Evolutionary conservation across 1,140 invertebrate genomes (phyloP).

Genomic region (Gryon sp.): DNA sequence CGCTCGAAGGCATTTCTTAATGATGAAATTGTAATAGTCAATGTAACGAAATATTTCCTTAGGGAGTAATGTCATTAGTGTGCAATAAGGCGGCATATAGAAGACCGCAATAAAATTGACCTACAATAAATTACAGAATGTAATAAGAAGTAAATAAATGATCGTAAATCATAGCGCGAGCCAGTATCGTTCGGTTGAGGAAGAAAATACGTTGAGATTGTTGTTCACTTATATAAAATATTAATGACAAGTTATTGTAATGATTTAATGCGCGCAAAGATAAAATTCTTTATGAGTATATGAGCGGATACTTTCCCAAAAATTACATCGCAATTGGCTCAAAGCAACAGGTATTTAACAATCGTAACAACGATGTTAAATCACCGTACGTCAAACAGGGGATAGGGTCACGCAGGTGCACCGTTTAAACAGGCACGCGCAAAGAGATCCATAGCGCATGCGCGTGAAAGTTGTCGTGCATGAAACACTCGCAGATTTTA

Average conservation of each 20-base stretch:
- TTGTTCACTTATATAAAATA: conserved; percentile 38
- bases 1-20: conserved; percentile 34
- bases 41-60: conserved; percentile 22
- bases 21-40: conserved; percentile 40
- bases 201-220: conserved; percentile 14
- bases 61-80: conserved; percentile 49
- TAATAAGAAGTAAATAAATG: conserved; percentile 2
- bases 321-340: conserved; percentile 45
- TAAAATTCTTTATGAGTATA: conserved; percentile 18
- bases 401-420: conserved; percentile 63
- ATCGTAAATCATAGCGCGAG: neutral
- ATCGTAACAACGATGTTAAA: conserved; percentile 62
- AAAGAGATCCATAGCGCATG: conserved; percentile 62
- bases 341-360: conserved; percentile 60
- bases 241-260: conserved; percentile 43
- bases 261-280: conserved; percentile 49
- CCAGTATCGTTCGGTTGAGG: neutral
- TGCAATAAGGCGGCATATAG: conserved; percentile 6
- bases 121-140: conserved; percentile 31
- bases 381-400: conserved; percentile 48
- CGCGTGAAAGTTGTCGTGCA: conserved; percentile 62
- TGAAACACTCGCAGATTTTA: conserved; percentile 50
- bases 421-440: conserved; percentile 63
- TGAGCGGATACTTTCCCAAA: conserved; percentile 45
- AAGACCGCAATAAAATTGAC: conserved; percentile 18